A percentile compares a stretch with the other conserved stretches of the same genome.
These are phyloP conservation scores for Carterocephalus palaemon DNA, from an alignment of 2,888 invertebrate species.

Conservation along the genomic window DNA sequence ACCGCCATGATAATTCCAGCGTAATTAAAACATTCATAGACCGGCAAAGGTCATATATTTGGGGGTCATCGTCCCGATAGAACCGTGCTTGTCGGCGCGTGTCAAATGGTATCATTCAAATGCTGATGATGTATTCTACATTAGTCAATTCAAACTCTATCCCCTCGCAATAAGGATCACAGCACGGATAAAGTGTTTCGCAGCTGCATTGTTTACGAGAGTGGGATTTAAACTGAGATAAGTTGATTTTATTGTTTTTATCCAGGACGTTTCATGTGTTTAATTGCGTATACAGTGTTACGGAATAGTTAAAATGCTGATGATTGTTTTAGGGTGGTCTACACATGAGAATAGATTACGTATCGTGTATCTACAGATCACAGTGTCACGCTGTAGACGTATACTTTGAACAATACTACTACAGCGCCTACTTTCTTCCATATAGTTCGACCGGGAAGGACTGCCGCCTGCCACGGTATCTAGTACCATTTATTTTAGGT, in stretches of 20 bases:
- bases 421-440: no score
- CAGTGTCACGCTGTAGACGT: no score
- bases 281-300: slow-evolving; percentile 62
- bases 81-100: slow-evolving; percentile 50
- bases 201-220: slow-evolving; percentile 3
- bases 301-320: slow-evolving; percentile 47
- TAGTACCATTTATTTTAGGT: no score
- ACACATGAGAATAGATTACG: no score
- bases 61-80: slow-evolving; percentile 43
- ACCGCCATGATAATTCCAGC: background rate
- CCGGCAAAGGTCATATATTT: slow-evolving; percentile 33
- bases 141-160: background rate
- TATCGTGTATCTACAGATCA: no score
- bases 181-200: background rate
- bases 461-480: no score
- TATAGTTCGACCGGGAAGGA: no score
- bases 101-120: slow-evolving; percentile 40
- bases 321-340: slow-evolving; percentile 20
- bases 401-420: no score
- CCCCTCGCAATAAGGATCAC: background rate
- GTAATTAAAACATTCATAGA: slow-evolving; percentile 22
- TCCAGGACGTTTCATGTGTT: slow-evolving; percentile 66
- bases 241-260: slow-evolving; percentile 67
- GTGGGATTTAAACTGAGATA: slow-evolving; percentile 18
- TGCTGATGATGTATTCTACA: background rate